Conservation (phyloP, 2,113 vertebrate species). For the Brienomyrus longianalis region DNA sequence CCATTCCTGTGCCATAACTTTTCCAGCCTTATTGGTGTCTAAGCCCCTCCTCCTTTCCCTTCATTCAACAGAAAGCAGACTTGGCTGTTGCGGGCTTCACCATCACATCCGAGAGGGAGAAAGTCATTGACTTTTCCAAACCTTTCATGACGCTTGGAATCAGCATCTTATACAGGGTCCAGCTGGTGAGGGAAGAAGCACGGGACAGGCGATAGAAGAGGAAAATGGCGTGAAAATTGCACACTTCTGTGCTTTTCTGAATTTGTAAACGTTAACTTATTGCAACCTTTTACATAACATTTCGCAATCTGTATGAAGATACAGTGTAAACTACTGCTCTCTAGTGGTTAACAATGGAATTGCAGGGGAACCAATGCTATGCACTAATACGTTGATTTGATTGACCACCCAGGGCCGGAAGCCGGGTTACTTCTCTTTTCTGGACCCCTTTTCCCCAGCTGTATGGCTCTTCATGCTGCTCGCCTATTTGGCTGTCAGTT, state of each 20-base stretch:
- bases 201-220: background rate
- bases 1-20: background rate
- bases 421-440: constrained; percentile 88
- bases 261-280: background rate
- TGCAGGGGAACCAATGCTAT: background rate
- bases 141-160: constrained; percentile 88
- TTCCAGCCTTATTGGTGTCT: constrained; percentile 14
- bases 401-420: constrained; percentile 71
- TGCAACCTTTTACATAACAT: background rate
- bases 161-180: constrained; percentile 82
- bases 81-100: constrained; percentile 83
- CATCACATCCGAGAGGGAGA: constrained; percentile 85
- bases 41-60: background rate
- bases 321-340: constrained; percentile 10
- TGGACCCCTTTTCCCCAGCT: constrained; percentile 88
- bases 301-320: background rate
- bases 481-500: constrained; percentile 87
- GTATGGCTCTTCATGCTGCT: constrained; percentile 94
- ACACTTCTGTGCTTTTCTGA: background rate
- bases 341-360: constrained; percentile 5
- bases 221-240: background rate
- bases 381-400: constrained; percentile 19
- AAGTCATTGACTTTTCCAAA: constrained; percentile 90
- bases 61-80: constrained; percentile 73
- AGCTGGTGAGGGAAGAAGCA: constrained; percentile 58